Percentiles rank a stretch among this genome's conserved stretches.
Evolutionary conservation across 2,113 vertebrate genomes (phyloP).

Genomic region (Eurystomus gularis): DNA sequence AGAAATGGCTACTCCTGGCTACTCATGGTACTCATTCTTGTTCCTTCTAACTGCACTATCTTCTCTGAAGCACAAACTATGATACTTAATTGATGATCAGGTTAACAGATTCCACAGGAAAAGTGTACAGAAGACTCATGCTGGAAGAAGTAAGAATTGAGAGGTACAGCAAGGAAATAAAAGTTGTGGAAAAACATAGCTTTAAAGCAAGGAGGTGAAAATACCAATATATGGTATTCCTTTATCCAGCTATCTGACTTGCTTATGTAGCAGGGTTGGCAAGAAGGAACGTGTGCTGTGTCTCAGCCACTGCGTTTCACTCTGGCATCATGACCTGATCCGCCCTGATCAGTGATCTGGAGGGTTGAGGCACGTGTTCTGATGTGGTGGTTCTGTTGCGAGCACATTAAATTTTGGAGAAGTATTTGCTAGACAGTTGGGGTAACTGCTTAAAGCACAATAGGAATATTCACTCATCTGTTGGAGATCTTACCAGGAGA

Average conservation of each 20-base stretch:
- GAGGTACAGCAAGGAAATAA: not conserved
- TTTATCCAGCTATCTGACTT: not conserved
- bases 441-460: not conserved
- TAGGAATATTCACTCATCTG: not conserved
- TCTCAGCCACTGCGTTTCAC: not conserved
- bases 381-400: not conserved
- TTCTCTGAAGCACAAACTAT: not conserved
- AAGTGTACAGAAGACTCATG: not conserved
- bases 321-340: not conserved
- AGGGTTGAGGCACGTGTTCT: not conserved
- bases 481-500: not conserved
- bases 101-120: not conserved
- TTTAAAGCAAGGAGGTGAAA: not conserved
- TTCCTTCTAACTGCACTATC: not conserved
- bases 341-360: not conserved
- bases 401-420: not conserved
- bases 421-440: not conserved
- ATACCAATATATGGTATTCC: not conserved
- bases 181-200: not conserved
- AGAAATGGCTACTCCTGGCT: not conserved
- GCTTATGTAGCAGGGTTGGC: not conserved
- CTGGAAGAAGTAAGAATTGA: not conserved
- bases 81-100: not conserved
- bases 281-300: conserved; percentile 6
- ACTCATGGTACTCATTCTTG: not conserved